phyloP scores from a whole-genome alignment of 2,113 vertebrate genomes.

The Rattus rattus region DNA sequence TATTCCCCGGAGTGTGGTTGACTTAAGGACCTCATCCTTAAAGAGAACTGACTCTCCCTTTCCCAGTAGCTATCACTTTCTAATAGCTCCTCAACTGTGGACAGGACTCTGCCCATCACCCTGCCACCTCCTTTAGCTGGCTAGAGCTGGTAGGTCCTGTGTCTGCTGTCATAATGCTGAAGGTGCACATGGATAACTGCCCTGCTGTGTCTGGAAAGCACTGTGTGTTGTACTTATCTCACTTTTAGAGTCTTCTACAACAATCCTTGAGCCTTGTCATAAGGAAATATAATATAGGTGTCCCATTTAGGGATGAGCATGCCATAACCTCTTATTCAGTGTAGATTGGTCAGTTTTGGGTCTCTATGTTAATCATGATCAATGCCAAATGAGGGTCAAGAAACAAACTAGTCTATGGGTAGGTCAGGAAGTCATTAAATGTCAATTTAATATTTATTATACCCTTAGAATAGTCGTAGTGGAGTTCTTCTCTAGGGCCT shows the following conservation, averaged over 20 bases:
- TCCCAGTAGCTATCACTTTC: background rate
- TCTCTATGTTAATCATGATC: background rate
- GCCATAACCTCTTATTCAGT: background rate
- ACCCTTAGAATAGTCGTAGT: background rate
- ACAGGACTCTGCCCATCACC: background rate
- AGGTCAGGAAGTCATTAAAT: background rate
- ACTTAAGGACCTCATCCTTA: background rate
- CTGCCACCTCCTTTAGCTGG: no score
- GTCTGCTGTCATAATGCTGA: background rate
- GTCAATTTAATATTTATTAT: background rate
- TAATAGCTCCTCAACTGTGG: background rate
- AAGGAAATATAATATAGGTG: background rate
- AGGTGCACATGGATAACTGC: background rate
- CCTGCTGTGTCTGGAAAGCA: background rate
- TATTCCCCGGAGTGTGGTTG: background rate
- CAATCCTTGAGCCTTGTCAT: no score
- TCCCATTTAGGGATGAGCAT: background rate
- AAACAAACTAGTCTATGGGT: background rate
- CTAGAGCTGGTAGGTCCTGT: no score
- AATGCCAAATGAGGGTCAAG: no score
- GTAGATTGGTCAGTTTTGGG: background rate
- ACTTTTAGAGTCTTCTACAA: background rate
- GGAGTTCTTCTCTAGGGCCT: background rate
- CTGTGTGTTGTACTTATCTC: background rate
- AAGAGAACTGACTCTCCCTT: no score